A percentile compares a stretch with the other conserved stretches of the same genome.
Conservation (phyloP, 2,113 vertebrate genomes). For the Sylvietta virens region DNA sequence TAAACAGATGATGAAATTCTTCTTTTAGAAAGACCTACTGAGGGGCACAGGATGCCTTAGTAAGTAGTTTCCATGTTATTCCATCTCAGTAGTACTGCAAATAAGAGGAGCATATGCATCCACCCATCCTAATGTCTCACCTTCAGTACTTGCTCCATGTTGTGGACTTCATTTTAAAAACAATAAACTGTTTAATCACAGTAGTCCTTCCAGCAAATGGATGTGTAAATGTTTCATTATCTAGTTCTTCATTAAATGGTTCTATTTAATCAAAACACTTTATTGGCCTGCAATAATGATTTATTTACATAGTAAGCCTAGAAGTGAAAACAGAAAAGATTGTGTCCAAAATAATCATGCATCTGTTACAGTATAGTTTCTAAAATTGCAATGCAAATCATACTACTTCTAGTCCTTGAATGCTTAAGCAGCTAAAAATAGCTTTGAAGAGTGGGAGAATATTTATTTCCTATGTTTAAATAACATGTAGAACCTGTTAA, state of each 20-base stretch:
- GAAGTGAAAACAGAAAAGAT: conserved; percentile 2
- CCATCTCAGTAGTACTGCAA: neutral
- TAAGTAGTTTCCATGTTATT: neutral
- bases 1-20: neutral
- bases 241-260: neutral
- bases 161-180: neutral
- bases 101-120: neutral
- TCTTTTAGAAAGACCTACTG: neutral
- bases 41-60: neutral
- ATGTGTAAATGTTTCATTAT: conserved; percentile 7
- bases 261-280: conserved; percentile 33
- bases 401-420: neutral
- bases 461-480: neutral
- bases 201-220: neutral
- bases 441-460: neutral
- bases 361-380: neutral
- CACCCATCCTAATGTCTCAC: neutral
- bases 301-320: conserved; percentile 17
- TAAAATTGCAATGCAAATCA: neutral
- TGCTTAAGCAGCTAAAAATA: neutral
- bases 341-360: neutral
- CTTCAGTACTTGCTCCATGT: neutral
- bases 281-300: neutral
- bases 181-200: neutral
- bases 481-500: neutral